phyloP scores from a whole-genome alignment of 23 tunicate species.

The Diplosoma virens region DNA sequence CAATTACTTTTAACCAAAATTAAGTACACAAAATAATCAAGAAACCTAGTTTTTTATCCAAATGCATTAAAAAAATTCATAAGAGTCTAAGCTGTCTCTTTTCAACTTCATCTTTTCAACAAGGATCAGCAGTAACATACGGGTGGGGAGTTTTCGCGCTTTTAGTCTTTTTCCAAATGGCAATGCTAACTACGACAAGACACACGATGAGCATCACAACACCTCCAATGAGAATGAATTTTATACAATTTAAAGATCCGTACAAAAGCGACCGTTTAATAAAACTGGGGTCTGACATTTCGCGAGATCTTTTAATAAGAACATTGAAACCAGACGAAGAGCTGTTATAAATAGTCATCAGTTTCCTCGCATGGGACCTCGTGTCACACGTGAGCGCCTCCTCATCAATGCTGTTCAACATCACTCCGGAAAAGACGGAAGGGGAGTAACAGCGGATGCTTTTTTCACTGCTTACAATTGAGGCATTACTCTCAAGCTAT shows the following conservation, averaged over 20 bases:
- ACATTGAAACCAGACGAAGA: neutral
- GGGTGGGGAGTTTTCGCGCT: no score
- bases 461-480: slow-evolving; percentile 41
- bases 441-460: slow-evolving; percentile 59
- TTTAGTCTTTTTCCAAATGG: no score
- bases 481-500: slow-evolving; percentile 38
- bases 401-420: slow-evolving; percentile 46
- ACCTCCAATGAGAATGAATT: no score
- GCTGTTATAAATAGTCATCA: neutral
- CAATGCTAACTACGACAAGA: no score
- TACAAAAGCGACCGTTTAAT: slow-evolving; percentile 43
- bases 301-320: slow-evolving; percentile 25
- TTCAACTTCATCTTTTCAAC: no score
- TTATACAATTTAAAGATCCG: slow-evolving; percentile 59
- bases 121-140: no score
- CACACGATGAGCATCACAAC: no score
- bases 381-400: slow-evolving; percentile 55
- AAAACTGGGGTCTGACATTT: slow-evolving; percentile 42
- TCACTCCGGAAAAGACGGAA: slow-evolving; percentile 45
- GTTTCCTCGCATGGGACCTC: neutral
- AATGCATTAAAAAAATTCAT: no score
- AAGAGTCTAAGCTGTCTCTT: no score
- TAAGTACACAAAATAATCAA: no score
- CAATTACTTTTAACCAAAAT: no score
- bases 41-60: no score